Evolutionary conservation across 2,113 vertebrate species (phyloP).

Genomic region (Polypterus bichir): DNA sequence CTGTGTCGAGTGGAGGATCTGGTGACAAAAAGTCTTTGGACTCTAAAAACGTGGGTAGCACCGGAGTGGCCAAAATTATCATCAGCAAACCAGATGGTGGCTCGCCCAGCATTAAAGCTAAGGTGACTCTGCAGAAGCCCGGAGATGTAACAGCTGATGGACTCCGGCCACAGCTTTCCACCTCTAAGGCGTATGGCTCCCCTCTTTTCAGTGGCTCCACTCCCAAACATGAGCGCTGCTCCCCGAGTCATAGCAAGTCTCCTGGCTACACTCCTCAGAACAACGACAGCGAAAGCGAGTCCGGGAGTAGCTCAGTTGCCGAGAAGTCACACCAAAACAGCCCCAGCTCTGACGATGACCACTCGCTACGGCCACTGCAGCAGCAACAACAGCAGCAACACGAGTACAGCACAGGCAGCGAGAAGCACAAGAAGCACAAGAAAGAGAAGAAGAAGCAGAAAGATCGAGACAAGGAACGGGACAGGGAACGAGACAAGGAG

Average conservation of each 20-base stretch:
- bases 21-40: slow-evolving; percentile 83
- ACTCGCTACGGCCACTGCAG: slow-evolving; percentile 50
- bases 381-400: slow-evolving; percentile 52
- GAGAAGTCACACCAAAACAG: slow-evolving; percentile 97
- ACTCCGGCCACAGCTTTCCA: slow-evolving; percentile 75
- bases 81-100: slow-evolving; percentile 95
- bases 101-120: slow-evolving; percentile 93
- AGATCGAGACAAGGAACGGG: slow-evolving; percentile 66
- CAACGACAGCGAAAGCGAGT: slow-evolving; percentile 93
- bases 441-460: slow-evolving; percentile 95
- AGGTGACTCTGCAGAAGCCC: slow-evolving; percentile 87
- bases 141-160: slow-evolving; percentile 75
- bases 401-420: slow-evolving; percentile 69
- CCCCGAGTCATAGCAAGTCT: slow-evolving; percentile 94
- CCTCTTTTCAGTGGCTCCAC: slow-evolving; percentile 93
- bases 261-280: slow-evolving; percentile 89
- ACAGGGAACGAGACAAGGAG: slow-evolving; percentile 70
- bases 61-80: slow-evolving; percentile 90
- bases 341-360: slow-evolving; percentile 88
- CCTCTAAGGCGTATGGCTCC: slow-evolving; percentile 80
- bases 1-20: slow-evolving; percentile 58
- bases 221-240: slow-evolving; percentile 90
- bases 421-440: slow-evolving; percentile 98
- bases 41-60: slow-evolving; percentile 61
- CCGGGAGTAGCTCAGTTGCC: slow-evolving; percentile 81